Evolutionary conservation across 2,888 invertebrate genomes (phyloP).

Genomic region (Punctoribates punctum): DNA sequence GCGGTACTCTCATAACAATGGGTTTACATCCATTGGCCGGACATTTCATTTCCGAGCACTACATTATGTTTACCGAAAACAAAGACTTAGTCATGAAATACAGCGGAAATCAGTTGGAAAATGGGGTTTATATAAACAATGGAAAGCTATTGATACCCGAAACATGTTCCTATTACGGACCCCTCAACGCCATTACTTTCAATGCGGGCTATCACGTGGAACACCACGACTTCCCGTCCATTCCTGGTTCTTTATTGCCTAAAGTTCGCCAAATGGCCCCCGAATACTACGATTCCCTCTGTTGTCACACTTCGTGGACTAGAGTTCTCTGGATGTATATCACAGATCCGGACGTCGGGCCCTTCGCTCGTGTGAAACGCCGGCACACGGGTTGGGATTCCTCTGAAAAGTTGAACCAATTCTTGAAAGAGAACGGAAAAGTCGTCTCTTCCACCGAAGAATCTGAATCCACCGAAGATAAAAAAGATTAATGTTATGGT

Average conservation of each 20-base stretch:
- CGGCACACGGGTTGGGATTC: constrained; percentile 56
- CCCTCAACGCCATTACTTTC: constrained; percentile 91
- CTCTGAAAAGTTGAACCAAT: neutral
- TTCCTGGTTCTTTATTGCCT: constrained; percentile 87
- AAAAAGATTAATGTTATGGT: neutral
- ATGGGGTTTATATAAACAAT: constrained; percentile 34
- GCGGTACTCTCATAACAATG: constrained; percentile 86
- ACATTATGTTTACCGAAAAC: constrained; percentile 88
- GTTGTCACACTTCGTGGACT: constrained; percentile 90
- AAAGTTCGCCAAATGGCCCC: constrained; percentile 62
- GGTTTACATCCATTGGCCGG: constrained; percentile 97
- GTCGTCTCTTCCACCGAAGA: neutral
- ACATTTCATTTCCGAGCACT: constrained; percentile 98
- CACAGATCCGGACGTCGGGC: constrained; percentile 90
- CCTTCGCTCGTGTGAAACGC: constrained; percentile 86
- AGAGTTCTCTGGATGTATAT: constrained; percentile 90
- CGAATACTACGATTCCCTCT: constrained; percentile 90
- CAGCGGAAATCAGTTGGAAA: constrained; percentile 4
- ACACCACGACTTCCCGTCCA: constrained; percentile 97
- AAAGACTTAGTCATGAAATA: constrained; percentile 21
- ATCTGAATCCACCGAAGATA: neutral
- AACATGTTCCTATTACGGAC: constrained; percentile 97
- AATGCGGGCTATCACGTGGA: constrained; percentile 99
- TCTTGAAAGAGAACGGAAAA: constrained; percentile 4
- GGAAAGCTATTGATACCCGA: constrained; percentile 61